phyloP scores from a whole-genome alignment of 2,888 invertebrate species.

The Ophion slaviceki region DNA sequence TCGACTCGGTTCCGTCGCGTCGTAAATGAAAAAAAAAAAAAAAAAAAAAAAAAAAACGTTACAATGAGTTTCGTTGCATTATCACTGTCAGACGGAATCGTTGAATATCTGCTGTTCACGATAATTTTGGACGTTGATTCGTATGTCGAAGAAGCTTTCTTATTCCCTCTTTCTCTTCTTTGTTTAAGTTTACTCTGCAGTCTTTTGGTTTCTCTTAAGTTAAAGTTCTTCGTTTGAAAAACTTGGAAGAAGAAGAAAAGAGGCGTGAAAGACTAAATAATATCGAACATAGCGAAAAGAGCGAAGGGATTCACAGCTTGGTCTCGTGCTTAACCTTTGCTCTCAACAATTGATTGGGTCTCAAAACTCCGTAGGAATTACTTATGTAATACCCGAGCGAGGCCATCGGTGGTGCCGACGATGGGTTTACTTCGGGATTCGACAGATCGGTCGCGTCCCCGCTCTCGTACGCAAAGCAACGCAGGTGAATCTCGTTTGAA shows the following conservation, averaged over 20 bases:
- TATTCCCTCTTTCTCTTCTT: slow-evolving; percentile 1
- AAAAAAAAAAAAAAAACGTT: no score
- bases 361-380: slow-evolving; percentile 76
- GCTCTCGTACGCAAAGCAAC: slow-evolving; percentile 73
- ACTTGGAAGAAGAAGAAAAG: slow-evolving; percentile 6
- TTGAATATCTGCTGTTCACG: not conserved
- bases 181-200: slow-evolving; percentile 29
- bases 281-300: not conserved
- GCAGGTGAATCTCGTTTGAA: slow-evolving; percentile 70
- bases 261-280: slow-evolving; percentile 1
- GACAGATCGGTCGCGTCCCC: slow-evolving; percentile 67
- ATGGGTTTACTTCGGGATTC: slow-evolving; percentile 69
- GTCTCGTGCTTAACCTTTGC: slow-evolving; percentile 82
- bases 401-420: slow-evolving; percentile 67
- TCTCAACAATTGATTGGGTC: slow-evolving; percentile 79
- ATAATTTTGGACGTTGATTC: not conserved
- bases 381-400: slow-evolving; percentile 74
- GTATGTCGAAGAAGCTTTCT: not conserved
- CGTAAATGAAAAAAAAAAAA: no score
- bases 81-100: slow-evolving; percentile 14
- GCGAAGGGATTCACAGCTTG: slow-evolving; percentile 74
- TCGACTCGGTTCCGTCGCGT: no score
- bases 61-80: not conserved
- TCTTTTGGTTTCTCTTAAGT: slow-evolving; percentile 55
- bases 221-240: not conserved